phyloP scores from a whole-genome alignment of 1,140 invertebrate species.

The Platorchestia sp. region DNA sequence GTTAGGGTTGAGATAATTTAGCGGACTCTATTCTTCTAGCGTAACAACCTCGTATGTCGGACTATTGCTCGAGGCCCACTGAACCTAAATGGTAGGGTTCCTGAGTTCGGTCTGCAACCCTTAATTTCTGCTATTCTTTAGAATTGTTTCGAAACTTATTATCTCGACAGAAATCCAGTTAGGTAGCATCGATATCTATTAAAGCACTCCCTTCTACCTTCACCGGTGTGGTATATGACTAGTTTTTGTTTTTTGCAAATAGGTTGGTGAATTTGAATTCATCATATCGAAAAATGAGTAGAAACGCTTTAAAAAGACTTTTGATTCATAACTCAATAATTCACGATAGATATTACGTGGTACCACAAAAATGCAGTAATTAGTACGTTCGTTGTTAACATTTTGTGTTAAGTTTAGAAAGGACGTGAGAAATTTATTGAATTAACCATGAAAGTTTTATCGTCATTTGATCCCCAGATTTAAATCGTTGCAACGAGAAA shows the following conservation, averaged over 20 bases:
- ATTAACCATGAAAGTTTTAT: neutral
- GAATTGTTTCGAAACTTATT: neutral
- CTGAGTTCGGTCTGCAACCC: neutral
- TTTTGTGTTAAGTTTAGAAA: neutral
- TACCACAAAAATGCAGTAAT: neutral
- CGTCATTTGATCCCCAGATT: too few species aligned
- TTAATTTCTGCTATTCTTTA: neutral
- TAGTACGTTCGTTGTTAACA: too few species aligned
- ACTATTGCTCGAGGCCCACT: neutral
- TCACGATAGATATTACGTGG: neutral
- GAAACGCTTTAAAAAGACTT: neutral
- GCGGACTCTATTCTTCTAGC: neutral
- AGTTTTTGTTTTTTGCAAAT: neutral
- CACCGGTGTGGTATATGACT: neutral
- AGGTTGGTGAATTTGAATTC: neutral
- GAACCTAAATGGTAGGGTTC: neutral
- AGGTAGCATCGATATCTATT: neutral
- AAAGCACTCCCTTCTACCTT: neutral
- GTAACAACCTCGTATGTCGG: neutral
- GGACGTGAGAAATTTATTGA: neutral
- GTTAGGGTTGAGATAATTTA: neutral
- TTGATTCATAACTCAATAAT: neutral
- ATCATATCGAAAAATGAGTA: neutral
- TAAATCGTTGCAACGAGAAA: too few species aligned
- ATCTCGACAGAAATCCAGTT: neutral